A percentile compares a stretch with the other conserved stretches of the same genome.
Conservation (phyloP, 2,113 vertebrate genomes). For the Mola mola region DNA sequence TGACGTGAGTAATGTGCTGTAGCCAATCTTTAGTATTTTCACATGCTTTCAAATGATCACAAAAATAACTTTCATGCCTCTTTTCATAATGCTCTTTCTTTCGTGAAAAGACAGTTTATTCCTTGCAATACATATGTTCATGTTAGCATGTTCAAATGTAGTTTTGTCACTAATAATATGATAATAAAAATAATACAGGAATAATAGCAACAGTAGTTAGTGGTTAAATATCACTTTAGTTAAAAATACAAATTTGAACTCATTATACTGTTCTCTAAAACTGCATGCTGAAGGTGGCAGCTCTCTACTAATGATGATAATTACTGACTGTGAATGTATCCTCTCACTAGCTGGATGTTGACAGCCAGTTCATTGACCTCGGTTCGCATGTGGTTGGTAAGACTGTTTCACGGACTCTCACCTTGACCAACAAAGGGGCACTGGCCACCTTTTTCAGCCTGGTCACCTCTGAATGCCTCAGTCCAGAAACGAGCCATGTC, state of each 20-base stretch:
- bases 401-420: slow-evolving; percentile 85
- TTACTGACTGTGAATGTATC: slow-evolving; percentile 28
- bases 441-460: slow-evolving; percentile 84
- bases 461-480: slow-evolving; percentile 53
- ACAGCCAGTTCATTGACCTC: slow-evolving; percentile 88
- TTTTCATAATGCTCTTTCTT: no score
- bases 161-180: slow-evolving; percentile 3
- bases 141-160: not conserved
- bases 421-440: slow-evolving; percentile 88
- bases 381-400: slow-evolving; percentile 91
- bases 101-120: no score
- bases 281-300: slow-evolving; percentile 6
- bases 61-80: no score
- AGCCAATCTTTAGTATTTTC: not conserved
- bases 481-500: slow-evolving; percentile 20
- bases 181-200: not conserved
- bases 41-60: no score
- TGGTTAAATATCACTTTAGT: slow-evolving; percentile 8
- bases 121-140: no score
- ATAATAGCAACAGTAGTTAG: not conserved
- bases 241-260: no score
- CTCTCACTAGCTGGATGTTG: slow-evolving; percentile 86
- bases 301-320: slow-evolving; percentile 16
- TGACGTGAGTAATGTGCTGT: slow-evolving; percentile 79
- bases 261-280: no score